These are phyloP conservation scores for Erinaceus europaeus DNA, from an alignment of 2,113 vertebrate species.

Conservation along the genomic window DNA sequence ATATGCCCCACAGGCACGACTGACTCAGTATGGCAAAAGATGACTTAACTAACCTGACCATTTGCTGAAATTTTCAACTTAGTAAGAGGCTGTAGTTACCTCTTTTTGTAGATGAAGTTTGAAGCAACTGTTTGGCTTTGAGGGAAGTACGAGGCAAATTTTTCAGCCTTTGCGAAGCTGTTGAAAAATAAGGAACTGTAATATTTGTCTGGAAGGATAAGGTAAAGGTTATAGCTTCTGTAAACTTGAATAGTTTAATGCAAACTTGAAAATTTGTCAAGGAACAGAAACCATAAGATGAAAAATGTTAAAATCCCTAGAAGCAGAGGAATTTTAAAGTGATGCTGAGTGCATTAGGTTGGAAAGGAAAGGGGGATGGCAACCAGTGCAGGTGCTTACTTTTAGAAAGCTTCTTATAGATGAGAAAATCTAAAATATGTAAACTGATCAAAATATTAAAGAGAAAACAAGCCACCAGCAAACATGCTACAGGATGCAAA, in stretches of 20 bases:
- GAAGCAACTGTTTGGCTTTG: constrained; percentile 97
- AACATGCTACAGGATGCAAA: constrained; percentile 83
- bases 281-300: constrained; percentile 48
- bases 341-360: constrained; percentile 74
- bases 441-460: constrained; percentile 71
- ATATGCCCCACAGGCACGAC: constrained; percentile 13
- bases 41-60: constrained; percentile 68
- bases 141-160: constrained; percentile 92
- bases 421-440: constrained; percentile 71
- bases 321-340: constrained; percentile 70
- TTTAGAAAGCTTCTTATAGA: constrained; percentile 72
- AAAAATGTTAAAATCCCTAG: constrained; percentile 70
- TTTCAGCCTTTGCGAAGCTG: constrained; percentile 93
- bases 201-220: constrained; percentile 83
- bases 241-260: constrained; percentile 65
- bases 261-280: constrained; percentile 62
- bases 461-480: constrained; percentile 81
- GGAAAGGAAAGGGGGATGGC: constrained; percentile 73
- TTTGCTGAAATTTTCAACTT: constrained; percentile 73
- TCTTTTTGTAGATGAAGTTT: constrained; percentile 93
- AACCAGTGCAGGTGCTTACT: constrained; percentile 68
- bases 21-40: constrained; percentile 36
- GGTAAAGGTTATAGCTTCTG: constrained; percentile 70
- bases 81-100: constrained; percentile 88
- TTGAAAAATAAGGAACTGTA: constrained; percentile 93